Conservation (phyloP, 2,113 vertebrate genomes). For the Dendropsophus ebraccatus region DNA sequence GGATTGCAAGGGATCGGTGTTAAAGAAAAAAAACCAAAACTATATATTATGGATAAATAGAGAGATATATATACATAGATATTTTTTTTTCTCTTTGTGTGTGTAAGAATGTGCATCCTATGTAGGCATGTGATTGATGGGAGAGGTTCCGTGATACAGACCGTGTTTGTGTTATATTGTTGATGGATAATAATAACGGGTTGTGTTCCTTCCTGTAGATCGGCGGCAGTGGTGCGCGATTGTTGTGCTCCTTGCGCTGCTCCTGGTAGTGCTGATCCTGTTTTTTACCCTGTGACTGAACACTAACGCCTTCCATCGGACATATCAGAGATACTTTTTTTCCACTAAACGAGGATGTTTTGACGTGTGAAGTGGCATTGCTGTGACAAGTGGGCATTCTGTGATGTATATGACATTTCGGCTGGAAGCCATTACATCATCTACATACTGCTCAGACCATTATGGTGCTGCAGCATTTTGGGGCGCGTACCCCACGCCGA, state of each 20-base stretch:
- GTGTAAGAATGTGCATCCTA: background rate
- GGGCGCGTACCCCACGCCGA: background rate
- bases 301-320: slow-evolving; percentile 39
- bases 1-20: too few relatives aligned
- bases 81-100: background rate
- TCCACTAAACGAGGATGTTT: slow-evolving; percentile 7
- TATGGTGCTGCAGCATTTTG: background rate
- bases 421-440: background rate
- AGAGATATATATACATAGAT: too few relatives aligned
- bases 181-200: background rate
- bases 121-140: background rate
- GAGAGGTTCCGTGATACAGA: background rate
- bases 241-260: slow-evolving; percentile 82
- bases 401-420: slow-evolving; percentile 31
- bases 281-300: slow-evolving; percentile 84
- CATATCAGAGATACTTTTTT: background rate
- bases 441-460: background rate
- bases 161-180: background rate
- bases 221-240: slow-evolving; percentile 98
- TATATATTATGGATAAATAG: too few relatives aligned
- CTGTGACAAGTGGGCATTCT: slow-evolving; percentile 20
- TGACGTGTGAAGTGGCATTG: slow-evolving; percentile 41
- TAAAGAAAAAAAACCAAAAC: too few relatives aligned
- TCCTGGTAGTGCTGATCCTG: slow-evolving; percentile 88
- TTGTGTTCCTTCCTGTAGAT: slow-evolving; percentile 77